Evolutionary conservation across 2,888 invertebrate genomes (phyloP), one percentile per base, ranked within the genome.

Genomic region (Heteromyza rotundicornis): DNA sequence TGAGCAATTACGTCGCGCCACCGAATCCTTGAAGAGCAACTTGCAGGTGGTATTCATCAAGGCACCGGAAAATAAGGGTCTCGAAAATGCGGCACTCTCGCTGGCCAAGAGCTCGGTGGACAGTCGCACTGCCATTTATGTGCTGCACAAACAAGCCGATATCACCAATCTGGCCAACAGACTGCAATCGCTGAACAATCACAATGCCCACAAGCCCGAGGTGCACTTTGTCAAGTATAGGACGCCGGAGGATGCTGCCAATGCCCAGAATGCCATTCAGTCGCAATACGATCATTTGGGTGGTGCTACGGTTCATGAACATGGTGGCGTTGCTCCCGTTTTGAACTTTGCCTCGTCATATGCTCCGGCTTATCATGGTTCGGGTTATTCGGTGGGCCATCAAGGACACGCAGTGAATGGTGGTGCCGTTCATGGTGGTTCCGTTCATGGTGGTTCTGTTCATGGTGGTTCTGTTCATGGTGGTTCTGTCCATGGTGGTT

Each of bases 41-140:
- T 72, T 80, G 22, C 77, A 79, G n/a, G 79, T 80, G 27, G 69
- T 80, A 22, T 80, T 80, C 64, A 80, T 80, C 59, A 80, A 79
- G 62, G 74, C 80, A 5, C 80, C 80, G 14, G 77, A 78, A 63
- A 72, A 76, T 17, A 77, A 75, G 24, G 76, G 70, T 2, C 64
- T 75, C 1, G 68, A 71, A 2, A 70, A 76, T 60, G 77, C 76
- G 2, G 78, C 78, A 0, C 65, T 77, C 2, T 75, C 78, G 63
- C 59, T 78, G 60, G 78, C 76, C 57, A 75, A 73, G 23, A 72
- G 73, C 64, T 71, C 76, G 23, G 72, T 66, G 23, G 79, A 79
- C 44, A 75, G 79, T 53, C 73, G 74, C 54, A 79, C 79, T 0
- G 80, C 79, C 54, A 78, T 79, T 59, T 79, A 79, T 57, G 80